Conservation (phyloP, 2,888 invertebrate species). For the Melitaea athalia region DNA sequence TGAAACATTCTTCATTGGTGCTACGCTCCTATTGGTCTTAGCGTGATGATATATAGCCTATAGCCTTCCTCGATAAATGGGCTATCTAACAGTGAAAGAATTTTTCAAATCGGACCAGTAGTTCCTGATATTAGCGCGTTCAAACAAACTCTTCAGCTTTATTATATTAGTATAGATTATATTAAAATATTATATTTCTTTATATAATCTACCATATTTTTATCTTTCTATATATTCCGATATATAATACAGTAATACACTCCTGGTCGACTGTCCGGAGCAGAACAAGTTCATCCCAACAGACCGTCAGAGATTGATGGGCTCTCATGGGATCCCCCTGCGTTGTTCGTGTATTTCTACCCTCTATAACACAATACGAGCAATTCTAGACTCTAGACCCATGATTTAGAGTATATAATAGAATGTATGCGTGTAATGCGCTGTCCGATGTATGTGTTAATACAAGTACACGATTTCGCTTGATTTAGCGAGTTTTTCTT, state of each 20-base stretch:
- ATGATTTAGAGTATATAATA: neutral
- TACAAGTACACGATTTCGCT: neutral
- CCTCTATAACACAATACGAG: neutral
- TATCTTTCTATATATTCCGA: neutral
- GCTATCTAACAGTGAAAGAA: too few relatives aligned
- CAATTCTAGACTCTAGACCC: neutral
- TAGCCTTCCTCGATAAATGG: too few relatives aligned
- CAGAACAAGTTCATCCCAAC: slow-evolving; percentile 18
- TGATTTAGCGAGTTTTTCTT: neutral
- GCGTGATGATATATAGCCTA: too few relatives aligned
- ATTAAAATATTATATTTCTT: neutral
- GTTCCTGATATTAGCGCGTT: too few relatives aligned
- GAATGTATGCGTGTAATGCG: neutral
- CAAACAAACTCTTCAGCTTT: too few relatives aligned
- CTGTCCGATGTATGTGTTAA: slow-evolving; percentile 19
- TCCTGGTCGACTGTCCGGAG: slow-evolving; percentile 25
- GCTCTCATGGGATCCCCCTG: slow-evolving; percentile 23
- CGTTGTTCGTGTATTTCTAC: slow-evolving; percentile 10
- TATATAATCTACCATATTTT: neutral
- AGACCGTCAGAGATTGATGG: slow-evolving; percentile 29
- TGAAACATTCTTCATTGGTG: too few relatives aligned
- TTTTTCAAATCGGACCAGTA: too few relatives aligned
- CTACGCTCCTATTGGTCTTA: too few relatives aligned
- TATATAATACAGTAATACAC: neutral
- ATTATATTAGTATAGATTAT: too few relatives aligned